Conservation (phyloP, 2,888 invertebrate genomes). For the Blera fallax region DNA sequence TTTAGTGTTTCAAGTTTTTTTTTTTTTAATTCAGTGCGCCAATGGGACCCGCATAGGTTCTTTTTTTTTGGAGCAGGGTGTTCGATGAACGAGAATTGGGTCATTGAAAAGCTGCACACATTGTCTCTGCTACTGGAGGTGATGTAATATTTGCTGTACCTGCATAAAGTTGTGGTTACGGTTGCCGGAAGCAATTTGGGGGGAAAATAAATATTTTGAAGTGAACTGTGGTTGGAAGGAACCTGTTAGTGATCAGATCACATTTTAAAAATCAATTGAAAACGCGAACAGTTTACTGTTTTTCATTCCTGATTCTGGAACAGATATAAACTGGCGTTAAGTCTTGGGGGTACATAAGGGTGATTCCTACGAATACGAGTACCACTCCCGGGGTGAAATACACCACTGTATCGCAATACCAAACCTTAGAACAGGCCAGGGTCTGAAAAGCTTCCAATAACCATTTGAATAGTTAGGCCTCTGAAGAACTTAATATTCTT, state of each 20-base stretch:
- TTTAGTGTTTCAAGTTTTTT: constrained; percentile 40
- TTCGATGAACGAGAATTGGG: constrained; percentile 23
- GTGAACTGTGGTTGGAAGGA: background rate
- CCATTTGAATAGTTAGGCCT: no score
- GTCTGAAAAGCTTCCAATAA: no score
- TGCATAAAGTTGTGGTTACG: background rate
- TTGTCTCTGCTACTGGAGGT: background rate
- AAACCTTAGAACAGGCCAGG: no score
- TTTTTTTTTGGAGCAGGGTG: background rate
- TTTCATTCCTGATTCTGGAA: background rate
- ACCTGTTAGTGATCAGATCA: constrained; percentile 10
- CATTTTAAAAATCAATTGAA: constrained; percentile 7
- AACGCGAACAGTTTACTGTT: background rate
- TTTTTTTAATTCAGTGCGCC: background rate
- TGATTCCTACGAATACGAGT: no score
- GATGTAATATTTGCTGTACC: background rate
- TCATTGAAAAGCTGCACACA: constrained; percentile 13
- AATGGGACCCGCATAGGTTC: background rate
- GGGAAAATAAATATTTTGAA: background rate
- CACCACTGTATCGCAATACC: no score
- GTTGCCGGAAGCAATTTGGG: background rate
- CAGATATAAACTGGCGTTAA: background rate
- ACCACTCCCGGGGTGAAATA: no score
- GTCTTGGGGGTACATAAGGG: background rate
- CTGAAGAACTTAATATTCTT: no score